Base-by-base conservation (phyloP, 2,888 invertebrate species). In the Drosophila acutilabella region DNA sequence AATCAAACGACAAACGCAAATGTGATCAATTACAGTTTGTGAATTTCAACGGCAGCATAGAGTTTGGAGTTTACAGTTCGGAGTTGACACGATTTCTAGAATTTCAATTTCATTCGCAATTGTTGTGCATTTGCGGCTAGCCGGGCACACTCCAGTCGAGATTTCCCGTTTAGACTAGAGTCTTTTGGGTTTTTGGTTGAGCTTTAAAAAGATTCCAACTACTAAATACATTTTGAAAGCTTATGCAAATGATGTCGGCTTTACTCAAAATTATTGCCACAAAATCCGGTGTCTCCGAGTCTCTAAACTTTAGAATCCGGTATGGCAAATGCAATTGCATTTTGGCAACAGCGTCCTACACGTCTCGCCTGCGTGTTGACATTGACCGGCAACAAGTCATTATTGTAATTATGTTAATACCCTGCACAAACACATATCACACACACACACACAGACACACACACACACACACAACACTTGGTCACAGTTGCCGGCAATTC, bases 1-100 rank as follows among this genome's bases (percentile, higher is more conserved):
- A 88, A 85, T 82, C 86, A 82, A 87, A 88, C 76, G 78, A 78
- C 78, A 86, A 85, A 71, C 76, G 73, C 74, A 79, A 86, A 86
- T 83, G 83, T 73, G 83, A 83, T 85, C 83, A 86, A 88, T 86
- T 83, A 80, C 83, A 85, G 75, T 74, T 77, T 74, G 79, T 72
- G 75, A 74, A 80, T 86, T 83, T 77, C 60, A 75, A 73, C 71
- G 59, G 67, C 68, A 65, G 52, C 41, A 53, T 59, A 68, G 45
- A 59, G 51, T 3, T 11, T 0, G 13, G 13, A 13, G 36, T 36
- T 13, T 8, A 8, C 1, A 30, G 7, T 8, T 47, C 18, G n/a
- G 5, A 23, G 14, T 56, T 56, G 44, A 20, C 36, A 51, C 51
- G 11, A 70, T 23, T 30, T 33, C n/a, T 7, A 45, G 45, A 41